Evolutionary conservation across 2,888 invertebrate species (phyloP), one percentile per base, ranked within the genome.

Genomic region (Lasius fuliginosus): DNA sequence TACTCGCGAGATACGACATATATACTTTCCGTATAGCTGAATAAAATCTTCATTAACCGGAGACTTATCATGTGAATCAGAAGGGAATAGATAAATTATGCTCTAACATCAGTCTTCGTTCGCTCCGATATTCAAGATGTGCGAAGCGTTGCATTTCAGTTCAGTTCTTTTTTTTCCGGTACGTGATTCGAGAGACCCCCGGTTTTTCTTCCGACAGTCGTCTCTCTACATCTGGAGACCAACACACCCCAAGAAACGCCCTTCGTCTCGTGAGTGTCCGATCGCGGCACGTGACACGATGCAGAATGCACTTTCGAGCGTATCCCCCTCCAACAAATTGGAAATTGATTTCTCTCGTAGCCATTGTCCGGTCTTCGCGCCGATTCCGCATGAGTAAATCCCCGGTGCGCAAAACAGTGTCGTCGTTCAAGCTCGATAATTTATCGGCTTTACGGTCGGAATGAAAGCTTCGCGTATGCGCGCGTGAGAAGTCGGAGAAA

Each of bases 331-430:
- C 71, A 77, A 33, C 60, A 88, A 90, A 90, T 90, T 82, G 85
- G 86, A 89, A 90, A 90, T 90, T 90, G 86, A 90, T 90, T 90
- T 85, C 89, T 82, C 82, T 46, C 60, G 46, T 68, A 82, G 85
- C 83, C 85, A 90, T 86, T 87, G 83, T 88, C 82, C 86, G 82
- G 83, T 64, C 75, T 56, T 33, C 79, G 65, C 27, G 18, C 62
- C 60, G 73, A 73, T 73, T 81, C 73, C 73, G 73, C 79, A 73
- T 36, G 79, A 62, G 79, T 49, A 73, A 73, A 73, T 46, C n/a
- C n/a, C 56, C 73, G 79, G 23, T 42, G 77, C 46, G 60, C 46
- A 46, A 71, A 71, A 81, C 71, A 67, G 68, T 62, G 79, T 81
- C 60, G 79, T 73, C 60, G 60, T 73, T 73, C 73, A 56, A 62